Conservation (phyloP, 2,797 vertebrate species). For the Mus spretus region DNA sequence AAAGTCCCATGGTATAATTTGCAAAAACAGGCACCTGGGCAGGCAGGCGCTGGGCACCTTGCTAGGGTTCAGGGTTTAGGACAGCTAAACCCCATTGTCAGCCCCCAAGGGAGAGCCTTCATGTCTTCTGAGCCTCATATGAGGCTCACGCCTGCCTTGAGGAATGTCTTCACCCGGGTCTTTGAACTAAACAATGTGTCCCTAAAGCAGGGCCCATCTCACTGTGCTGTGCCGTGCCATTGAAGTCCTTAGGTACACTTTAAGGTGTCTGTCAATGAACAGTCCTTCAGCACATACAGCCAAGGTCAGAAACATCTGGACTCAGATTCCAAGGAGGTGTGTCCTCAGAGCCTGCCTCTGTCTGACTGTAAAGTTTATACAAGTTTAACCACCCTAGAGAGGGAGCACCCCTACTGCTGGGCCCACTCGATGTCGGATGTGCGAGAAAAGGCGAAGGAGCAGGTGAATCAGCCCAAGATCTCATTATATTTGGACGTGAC, state of each 20-base stretch:
- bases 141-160: background rate
- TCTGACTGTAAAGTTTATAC: background rate
- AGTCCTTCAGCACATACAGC: background rate
- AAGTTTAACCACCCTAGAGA: background rate
- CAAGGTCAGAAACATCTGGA: background rate
- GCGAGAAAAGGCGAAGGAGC: background rate
- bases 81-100: background rate
- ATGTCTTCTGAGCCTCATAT: background rate
- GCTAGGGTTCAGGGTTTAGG: background rate
- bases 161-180: background rate
- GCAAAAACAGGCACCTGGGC: background rate
- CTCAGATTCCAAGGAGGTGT: background rate
- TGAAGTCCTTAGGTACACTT: background rate
- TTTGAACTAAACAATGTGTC: background rate
- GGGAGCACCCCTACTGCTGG: too few relatives aligned
- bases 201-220: background rate
- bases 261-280: background rate
- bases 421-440: background rate
- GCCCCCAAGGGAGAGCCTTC: background rate
- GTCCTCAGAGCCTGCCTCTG: background rate
- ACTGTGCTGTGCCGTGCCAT: fast-evolving
- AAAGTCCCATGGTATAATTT: background rate
- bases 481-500: background rate
- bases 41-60: background rate
- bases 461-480: background rate